A percentile compares a stretch with the other conserved stretches of the same genome.
Conservation (phyloP, 2,113 vertebrate species). For the Carassius auratus region DNA sequence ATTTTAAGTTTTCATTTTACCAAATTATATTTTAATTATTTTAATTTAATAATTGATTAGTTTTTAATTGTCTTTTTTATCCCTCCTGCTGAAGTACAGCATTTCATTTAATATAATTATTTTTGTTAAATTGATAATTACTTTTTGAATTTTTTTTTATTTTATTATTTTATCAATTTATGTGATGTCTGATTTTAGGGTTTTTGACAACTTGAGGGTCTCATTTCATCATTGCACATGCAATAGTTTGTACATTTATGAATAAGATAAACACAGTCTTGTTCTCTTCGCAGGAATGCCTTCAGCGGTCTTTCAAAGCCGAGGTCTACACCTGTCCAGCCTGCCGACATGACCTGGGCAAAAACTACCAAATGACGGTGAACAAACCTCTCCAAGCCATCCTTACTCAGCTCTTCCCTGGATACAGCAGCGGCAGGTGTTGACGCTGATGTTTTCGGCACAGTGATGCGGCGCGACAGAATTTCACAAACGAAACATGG, state of each 20-base stretch:
- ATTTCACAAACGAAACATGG: constrained; percentile 67
- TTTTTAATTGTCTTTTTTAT: no score
- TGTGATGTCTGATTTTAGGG: neutral
- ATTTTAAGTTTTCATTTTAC: no score
- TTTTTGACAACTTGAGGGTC: neutral
- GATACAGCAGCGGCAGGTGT: constrained; percentile 95
- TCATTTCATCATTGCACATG: neutral
- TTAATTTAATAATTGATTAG: no score
- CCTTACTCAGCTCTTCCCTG: constrained; percentile 93
- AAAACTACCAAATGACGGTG: constrained; percentile 82
- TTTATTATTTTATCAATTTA: no score
- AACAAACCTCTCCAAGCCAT: constrained; percentile 87
- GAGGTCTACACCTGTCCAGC: constrained; percentile 94
- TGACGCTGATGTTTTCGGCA: constrained; percentile 44
- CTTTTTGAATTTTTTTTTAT: no score
- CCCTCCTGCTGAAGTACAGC: no score
- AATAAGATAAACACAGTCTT: neutral
- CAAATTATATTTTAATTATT: no score
- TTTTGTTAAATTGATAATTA: no score
- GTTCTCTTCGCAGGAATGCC: constrained; percentile 81
- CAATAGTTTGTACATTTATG: neutral
- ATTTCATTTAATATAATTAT: no score
- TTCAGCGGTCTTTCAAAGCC: constrained; percentile 93
- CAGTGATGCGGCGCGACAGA: constrained; percentile 39
- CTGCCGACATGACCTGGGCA: constrained; percentile 91